A percentile compares a stretch with the other conserved stretches of the same genome.
phyloP scores from a whole-genome alignment of 1,140 invertebrate genomes.

The Radopholus similis region DNA sequence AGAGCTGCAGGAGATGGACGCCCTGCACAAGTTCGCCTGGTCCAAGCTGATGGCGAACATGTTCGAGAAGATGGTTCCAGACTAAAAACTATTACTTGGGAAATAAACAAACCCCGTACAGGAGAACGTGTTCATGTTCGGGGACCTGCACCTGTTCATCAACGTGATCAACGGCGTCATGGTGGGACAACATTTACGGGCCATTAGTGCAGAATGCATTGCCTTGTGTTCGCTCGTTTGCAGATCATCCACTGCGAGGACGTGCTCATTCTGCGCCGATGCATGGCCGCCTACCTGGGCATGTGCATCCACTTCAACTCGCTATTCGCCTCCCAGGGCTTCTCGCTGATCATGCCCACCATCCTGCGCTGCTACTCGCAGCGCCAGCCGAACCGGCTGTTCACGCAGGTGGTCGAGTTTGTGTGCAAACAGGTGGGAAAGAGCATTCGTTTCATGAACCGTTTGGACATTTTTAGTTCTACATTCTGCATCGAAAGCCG shows the following conservation, averaged over 20 bases:
- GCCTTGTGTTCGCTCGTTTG: not conserved
- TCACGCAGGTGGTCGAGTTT: slow-evolving; percentile 91
- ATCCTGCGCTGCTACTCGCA: slow-evolving; percentile 91
- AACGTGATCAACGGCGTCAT: slow-evolving; percentile 95
- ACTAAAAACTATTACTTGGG: too few relatives aligned
- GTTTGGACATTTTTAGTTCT: slow-evolving; percentile 70
- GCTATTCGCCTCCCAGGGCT: slow-evolving; percentile 93
- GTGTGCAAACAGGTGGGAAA: slow-evolving; percentile 92
- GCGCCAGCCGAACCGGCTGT: slow-evolving; percentile 86
- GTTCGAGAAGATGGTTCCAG: slow-evolving; percentile 99
- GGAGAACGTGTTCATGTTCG: slow-evolving; percentile 92
- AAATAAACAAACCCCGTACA: too few relatives aligned
- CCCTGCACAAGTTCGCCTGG: slow-evolving; percentile 98
- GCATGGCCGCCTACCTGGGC: slow-evolving; percentile 93
- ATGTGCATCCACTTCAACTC: slow-evolving; percentile 97
- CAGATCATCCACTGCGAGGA: slow-evolving; percentile 69
- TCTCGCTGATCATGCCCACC: slow-evolving; percentile 93
- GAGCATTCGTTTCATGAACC: slow-evolving; percentile 65
- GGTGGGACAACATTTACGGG: too few relatives aligned
- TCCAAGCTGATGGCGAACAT: slow-evolving; percentile 75
- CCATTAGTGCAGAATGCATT: slow-evolving; percentile 84
- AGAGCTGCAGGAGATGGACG: slow-evolving; percentile 82
- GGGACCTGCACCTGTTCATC: slow-evolving; percentile 92
- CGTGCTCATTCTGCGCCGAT: slow-evolving; percentile 69
- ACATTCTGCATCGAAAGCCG: slow-evolving; percentile 92